phyloP scores from a whole-genome alignment of 2,888 invertebrate genomes.

The Ligdia adustata region DNA sequence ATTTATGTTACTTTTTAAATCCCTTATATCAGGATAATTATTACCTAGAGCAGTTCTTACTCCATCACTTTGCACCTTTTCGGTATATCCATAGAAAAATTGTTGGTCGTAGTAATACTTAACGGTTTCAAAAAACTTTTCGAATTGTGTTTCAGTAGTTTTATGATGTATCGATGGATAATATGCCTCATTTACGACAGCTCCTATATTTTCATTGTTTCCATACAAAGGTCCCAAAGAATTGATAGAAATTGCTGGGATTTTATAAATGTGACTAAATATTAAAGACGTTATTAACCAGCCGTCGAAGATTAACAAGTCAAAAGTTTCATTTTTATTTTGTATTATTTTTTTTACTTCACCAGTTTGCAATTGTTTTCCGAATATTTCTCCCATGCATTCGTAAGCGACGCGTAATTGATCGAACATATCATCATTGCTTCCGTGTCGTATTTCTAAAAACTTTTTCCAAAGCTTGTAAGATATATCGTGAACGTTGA shows the following conservation, averaged over 20 bases:
- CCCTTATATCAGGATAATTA: conserved; percentile 12
- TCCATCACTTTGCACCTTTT: neutral
- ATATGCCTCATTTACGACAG: conserved; percentile 4
- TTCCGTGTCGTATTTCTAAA: neutral
- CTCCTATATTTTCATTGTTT: conserved; percentile 5
- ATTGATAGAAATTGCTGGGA: conserved; percentile 5
- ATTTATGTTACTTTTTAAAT: conserved; percentile 27
- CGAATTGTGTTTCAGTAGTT: conserved; percentile 8
- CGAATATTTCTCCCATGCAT: conserved; percentile 7
- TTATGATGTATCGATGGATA: too few species aligned
- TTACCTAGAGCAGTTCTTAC: conserved; percentile 19
- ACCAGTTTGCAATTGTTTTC: conserved; percentile 8
- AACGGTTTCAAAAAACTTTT: conserved; percentile 7
- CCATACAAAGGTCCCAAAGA: neutral
- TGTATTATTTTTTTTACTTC: conserved; percentile 14
- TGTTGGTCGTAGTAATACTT: too few species aligned
- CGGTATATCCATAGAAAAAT: too few species aligned
- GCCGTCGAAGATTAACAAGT: conserved; percentile 10
- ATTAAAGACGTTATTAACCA: neutral
- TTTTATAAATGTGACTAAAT: conserved; percentile 4
- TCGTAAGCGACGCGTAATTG: neutral
- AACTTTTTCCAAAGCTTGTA: conserved; percentile 2
- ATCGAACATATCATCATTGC: neutral
- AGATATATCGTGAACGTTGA: conserved; percentile 51
- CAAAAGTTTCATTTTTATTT: conserved; percentile 5